phyloP scores from a whole-genome alignment of 2,113 vertebrate species.

The Trogon melanurus region DNA sequence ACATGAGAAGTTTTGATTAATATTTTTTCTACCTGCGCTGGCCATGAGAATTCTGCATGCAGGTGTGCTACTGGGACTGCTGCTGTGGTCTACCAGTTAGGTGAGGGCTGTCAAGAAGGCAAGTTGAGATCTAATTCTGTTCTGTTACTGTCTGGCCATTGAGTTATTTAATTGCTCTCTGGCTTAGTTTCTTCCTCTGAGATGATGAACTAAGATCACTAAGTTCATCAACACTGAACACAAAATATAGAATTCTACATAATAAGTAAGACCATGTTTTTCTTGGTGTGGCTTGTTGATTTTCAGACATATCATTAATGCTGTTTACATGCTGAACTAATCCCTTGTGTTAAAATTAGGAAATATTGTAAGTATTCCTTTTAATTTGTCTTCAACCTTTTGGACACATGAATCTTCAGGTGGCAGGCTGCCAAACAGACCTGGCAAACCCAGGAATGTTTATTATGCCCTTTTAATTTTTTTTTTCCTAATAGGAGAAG shows the following conservation, averaged over 20 bases:
- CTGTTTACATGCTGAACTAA: background rate
- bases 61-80: background rate
- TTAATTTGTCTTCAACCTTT: background rate
- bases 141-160: background rate
- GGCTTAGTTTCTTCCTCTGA: background rate
- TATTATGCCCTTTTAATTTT: background rate
- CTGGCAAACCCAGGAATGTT: background rate
- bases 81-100: background rate
- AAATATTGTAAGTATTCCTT: background rate
- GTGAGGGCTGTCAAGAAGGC: background rate
- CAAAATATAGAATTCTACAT: background rate
- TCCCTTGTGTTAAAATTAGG: background rate
- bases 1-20: conserved; percentile 9
- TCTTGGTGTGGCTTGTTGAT: background rate
- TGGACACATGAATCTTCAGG: background rate
- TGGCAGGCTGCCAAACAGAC: background rate
- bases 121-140: background rate
- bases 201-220: background rate
- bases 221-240: background rate
- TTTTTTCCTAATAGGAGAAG: background rate
- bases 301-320: background rate
- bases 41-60: background rate
- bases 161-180: background rate
- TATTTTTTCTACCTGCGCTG: conserved; percentile 35
- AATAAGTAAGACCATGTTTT: background rate